Conservation (phyloP, 2,113 vertebrate genomes). For the Mionectes macconnelli region DNA sequence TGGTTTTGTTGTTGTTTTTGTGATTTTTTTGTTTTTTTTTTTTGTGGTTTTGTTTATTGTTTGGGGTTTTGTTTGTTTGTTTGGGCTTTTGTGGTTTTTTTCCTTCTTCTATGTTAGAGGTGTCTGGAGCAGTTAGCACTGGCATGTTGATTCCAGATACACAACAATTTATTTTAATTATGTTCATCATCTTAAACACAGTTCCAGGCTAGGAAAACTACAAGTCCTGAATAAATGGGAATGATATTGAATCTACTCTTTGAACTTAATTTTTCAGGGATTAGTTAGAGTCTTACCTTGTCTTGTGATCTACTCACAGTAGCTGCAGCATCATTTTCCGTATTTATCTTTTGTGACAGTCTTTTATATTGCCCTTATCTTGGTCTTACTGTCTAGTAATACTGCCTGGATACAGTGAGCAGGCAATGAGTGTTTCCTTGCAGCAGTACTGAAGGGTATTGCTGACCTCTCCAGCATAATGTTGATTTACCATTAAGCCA, state of each 20-base stretch:
- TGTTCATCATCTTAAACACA: slow-evolving; percentile 21
- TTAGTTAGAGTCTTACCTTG: slow-evolving; percentile 21
- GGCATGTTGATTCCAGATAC: background rate
- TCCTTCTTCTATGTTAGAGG: background rate
- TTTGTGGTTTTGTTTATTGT: no score
- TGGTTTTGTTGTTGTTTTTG: no score
- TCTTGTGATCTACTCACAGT: slow-evolving; percentile 14
- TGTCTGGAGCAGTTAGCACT: background rate
- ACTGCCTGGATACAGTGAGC: background rate
- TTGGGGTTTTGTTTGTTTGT: no score
- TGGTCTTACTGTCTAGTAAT: background rate
- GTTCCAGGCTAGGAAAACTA: slow-evolving; percentile 3
- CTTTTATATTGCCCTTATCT: slow-evolving; percentile 8
- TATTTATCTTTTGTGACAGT: slow-evolving; percentile 17
- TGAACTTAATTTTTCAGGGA: slow-evolving; percentile 20
- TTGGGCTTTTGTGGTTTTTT: no score
- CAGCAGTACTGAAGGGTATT: slow-evolving; percentile 19
- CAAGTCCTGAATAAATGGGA: slow-evolving; percentile 8
- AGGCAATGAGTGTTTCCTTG: background rate
- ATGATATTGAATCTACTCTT: slow-evolving; percentile 11
- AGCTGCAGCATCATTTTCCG: slow-evolving; percentile 24
- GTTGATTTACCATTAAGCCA: background rate
- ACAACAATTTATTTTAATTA: slow-evolving; percentile 1
- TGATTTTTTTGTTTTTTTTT: no score
- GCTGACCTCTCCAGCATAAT: background rate